Conservation (phyloP, 1,140 invertebrate species). For the Zaprionus camerounensis region DNA sequence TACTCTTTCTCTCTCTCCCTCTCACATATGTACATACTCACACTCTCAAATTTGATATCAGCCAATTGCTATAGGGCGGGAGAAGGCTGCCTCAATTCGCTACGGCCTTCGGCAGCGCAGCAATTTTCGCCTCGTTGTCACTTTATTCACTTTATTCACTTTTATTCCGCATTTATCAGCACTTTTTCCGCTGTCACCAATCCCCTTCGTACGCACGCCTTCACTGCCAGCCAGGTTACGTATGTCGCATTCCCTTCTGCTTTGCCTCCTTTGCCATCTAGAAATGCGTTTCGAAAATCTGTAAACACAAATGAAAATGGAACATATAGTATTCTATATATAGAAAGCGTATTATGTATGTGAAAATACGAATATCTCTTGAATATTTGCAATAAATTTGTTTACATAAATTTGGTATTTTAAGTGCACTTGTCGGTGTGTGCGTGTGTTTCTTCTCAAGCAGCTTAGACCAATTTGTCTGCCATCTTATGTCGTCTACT, state of each 20-base stretch:
- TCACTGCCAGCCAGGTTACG: constrained; percentile 19
- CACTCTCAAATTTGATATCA: constrained; percentile 64
- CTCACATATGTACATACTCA: constrained; percentile 20
- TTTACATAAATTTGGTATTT: constrained; percentile 34
- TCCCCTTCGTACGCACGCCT: constrained; percentile 7
- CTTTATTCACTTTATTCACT: constrained; percentile 63
- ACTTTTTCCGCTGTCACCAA: constrained; percentile 40
- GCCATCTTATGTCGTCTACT: constrained; percentile 47
- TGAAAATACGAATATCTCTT: not conserved
- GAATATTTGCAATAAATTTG: constrained; percentile 23
- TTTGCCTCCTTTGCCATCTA: constrained; percentile 30
- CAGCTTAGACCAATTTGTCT: constrained; percentile 72
- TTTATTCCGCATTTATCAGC: constrained; percentile 78
- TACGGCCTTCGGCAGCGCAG: constrained; percentile 19
- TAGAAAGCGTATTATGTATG: not conserved
- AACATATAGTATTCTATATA: constrained; percentile 17
- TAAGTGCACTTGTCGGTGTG: constrained; percentile 11
- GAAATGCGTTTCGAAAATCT: constrained; percentile 79
- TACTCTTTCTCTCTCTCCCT: constrained; percentile 17
- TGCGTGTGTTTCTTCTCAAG: constrained; percentile 24
- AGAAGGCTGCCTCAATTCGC: constrained; percentile 30
- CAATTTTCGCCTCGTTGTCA: constrained; percentile 73
- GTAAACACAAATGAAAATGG: constrained; percentile 26
- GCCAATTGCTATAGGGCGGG: constrained; percentile 62
- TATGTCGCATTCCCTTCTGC: constrained; percentile 34